A percentile compares a stretch with the other conserved stretches of the same genome.
Conservation (phyloP, 1,140 invertebrate genomes). For the Cydia amplana region DNA sequence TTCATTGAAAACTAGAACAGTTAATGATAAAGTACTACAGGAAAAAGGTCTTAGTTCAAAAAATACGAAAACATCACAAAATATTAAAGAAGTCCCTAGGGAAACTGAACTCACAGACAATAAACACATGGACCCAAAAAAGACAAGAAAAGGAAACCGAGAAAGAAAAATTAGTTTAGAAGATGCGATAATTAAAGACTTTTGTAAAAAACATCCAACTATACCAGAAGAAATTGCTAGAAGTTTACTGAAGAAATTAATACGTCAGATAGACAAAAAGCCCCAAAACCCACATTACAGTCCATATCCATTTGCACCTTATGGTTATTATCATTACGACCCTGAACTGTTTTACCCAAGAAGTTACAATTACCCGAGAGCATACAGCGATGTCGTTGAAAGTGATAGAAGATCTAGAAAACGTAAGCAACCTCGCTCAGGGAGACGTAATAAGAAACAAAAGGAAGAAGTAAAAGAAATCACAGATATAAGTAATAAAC, state of each 20-base stretch:
- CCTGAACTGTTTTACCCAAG: background rate
- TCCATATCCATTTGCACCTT: background rate
- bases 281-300: background rate
- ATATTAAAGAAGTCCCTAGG: background rate
- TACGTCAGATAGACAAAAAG: conserved; percentile 25
- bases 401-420: conserved; percentile 38
- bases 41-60: background rate
- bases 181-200: conserved; percentile 39
- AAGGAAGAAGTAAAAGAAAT: conserved; percentile 35
- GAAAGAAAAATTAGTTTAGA: conserved; percentile 35
- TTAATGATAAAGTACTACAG: background rate
- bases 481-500: conserved; percentile 25
- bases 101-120: background rate
- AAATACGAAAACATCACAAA: background rate
- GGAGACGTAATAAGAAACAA: conserved; percentile 33
- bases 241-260: conserved; percentile 34
- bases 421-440: background rate
- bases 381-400: conserved; percentile 34
- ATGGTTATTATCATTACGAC: background rate
- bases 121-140: background rate
- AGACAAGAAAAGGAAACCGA: background rate
- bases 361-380: conserved; percentile 34
- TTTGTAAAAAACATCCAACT: conserved; percentile 38
- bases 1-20: background rate
- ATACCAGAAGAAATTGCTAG: conserved; percentile 41